Conservation (phyloP, 2,113 vertebrate species). For the Strigops habroptila region DNA sequence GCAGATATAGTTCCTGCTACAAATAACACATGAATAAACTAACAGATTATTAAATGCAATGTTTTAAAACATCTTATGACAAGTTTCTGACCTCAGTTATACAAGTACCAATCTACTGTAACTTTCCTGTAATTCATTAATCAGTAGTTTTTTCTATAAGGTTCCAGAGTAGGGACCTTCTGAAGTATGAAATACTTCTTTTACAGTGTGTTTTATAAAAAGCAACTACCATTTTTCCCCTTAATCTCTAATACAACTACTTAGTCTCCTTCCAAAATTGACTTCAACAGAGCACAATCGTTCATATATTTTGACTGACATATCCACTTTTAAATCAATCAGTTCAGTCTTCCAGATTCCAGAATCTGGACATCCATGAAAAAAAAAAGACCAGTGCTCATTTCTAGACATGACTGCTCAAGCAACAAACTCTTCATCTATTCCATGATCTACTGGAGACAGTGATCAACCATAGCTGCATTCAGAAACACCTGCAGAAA, state of each 20-base stretch:
- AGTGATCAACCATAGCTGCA: neutral
- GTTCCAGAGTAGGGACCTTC: neutral
- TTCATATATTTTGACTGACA: neutral
- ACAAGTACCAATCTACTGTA: neutral
- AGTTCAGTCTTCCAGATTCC: neutral
- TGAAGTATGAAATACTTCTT: neutral
- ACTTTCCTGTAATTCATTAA: neutral
- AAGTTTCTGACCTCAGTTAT: neutral
- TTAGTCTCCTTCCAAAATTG: neutral
- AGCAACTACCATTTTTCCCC: neutral
- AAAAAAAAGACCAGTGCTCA: neutral
- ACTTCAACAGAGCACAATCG: neutral
- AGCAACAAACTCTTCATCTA: neutral
- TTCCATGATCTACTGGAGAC: neutral
- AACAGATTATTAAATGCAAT: neutral
- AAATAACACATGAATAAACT: neutral
- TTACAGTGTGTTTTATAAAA: neutral
- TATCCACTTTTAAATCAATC: neutral
- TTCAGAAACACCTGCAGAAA: neutral
- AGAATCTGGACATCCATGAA: neutral
- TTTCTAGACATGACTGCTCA: neutral
- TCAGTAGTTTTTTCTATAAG: neutral
- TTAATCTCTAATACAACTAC: neutral
- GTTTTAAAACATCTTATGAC: neutral
- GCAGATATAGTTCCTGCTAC: neutral